A percentile compares a stretch with the other conserved stretches of the same genome.
phyloP scores from a whole-genome alignment of 1,140 invertebrate genomes.

The Bombus breviceps region DNA sequence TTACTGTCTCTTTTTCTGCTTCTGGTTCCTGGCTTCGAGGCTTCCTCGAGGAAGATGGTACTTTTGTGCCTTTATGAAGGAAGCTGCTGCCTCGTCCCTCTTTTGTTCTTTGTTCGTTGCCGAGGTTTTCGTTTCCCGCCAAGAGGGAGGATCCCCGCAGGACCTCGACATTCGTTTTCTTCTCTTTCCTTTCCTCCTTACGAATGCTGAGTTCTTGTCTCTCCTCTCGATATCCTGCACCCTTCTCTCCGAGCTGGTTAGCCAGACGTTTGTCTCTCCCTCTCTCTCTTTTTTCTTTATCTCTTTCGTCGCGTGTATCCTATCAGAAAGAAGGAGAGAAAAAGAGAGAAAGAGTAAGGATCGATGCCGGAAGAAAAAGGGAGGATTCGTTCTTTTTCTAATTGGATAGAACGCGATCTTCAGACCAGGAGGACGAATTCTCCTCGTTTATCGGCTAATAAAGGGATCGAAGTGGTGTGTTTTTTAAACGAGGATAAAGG shows the following conservation, averaged over 20 bases:
- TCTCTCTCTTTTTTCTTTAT: no score
- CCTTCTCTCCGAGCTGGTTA: conserved; percentile 55
- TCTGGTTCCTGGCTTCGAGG: background rate
- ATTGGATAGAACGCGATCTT: conserved; percentile 35
- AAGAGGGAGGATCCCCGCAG: conserved; percentile 58
- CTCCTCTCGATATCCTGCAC: conserved; percentile 9
- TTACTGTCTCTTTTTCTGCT: background rate
- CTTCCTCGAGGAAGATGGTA: conserved; percentile 69
- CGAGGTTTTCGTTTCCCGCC: conserved; percentile 73
- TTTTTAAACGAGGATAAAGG: conserved; percentile 31
- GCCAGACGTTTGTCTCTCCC: background rate
- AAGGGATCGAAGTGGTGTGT: conserved; percentile 38
- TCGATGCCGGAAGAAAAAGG: conserved; percentile 11
- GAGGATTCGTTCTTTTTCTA: conserved; percentile 43
- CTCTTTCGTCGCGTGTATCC: background rate
- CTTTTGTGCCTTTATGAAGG: conserved; percentile 79
- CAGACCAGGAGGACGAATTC: background rate
- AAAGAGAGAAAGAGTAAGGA: background rate
- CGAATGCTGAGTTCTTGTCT: conserved; percentile 1
- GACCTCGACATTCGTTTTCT: conserved; percentile 35
- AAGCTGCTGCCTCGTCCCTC: conserved; percentile 65
- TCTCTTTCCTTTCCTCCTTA: background rate
- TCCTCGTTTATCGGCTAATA: conserved; percentile 43
- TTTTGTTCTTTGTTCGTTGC: conserved; percentile 77
- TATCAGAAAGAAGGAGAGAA: background rate